Base-by-base conservation (phyloP, 92 coral and sea anemone species). In the Heteractis magnifica region DNA sequence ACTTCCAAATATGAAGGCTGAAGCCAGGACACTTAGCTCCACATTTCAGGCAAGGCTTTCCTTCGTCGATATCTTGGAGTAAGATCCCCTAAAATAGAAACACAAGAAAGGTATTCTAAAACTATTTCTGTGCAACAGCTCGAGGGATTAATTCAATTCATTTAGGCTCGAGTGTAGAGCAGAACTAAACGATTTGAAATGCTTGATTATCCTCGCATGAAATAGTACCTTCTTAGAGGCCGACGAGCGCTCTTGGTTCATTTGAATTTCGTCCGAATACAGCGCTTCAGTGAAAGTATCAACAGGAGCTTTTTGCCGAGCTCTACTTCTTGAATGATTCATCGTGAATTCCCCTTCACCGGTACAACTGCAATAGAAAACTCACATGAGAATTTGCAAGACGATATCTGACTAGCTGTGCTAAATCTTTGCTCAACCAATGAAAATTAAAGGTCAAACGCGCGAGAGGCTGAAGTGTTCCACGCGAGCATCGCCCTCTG, bases 1-100 rank as follows among this genome's bases (percentile, higher is more conserved):
- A 93, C 97, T 89, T 92, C 97, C 97, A 93, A 82, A 93, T 94
- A 85, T 93, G 97, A 19, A 93, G 86, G n/a, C 91, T 93, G 44
- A 93, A 93, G 8, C 97, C 97, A n/a, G 97, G 91, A 75, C 97
- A 93, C 41, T 88, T 87, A 34, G 87, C 91, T 11, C 94, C 93
- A 48, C 97, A 93, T 77, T 85, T 93, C 10, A 93, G 89, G 51
- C 97, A 93, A 15, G 97, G 97, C 75, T 89, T 91, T 51, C 97
- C 97, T 64, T 93, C 94, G 80, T 93, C 97, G 5, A 93, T 88
- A 85, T 93, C 90, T 86, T 93, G 97, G 3, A 93, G 90, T 52
- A 93, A 87, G 78, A 93, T 93, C 41, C 97, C 97, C 97, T 93
- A 50, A 12, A 68, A 77, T 56, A 18, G 51, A 82, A 50, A 70